Conservation (phyloP, 2,888 invertebrate species). For the Xiphydria camelus region DNA sequence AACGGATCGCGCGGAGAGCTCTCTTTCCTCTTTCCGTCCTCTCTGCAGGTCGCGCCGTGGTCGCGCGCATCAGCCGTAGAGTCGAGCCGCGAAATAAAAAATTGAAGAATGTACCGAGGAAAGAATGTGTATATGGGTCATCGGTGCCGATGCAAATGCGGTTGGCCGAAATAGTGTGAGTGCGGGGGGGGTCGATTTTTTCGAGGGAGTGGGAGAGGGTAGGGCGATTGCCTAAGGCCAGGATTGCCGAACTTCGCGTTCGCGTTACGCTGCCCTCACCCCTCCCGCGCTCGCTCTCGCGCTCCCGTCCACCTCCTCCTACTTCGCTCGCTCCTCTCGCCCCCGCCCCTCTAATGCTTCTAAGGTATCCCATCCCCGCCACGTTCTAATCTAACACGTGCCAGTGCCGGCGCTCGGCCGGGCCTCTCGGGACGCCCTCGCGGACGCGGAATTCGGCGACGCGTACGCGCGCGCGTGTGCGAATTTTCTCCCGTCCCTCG, state of each 20-base stretch:
- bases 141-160: constrained; percentile 55
- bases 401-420: constrained; percentile 35
- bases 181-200: constrained; percentile 21
- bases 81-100: constrained; percentile 1
- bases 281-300: constrained; percentile 28
- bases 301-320: constrained; percentile 62
- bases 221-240: constrained; percentile 55
- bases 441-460: not conserved
- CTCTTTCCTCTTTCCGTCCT: too few species aligned
- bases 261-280: constrained; percentile 60
- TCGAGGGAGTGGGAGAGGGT: constrained; percentile 24
- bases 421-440: not conserved
- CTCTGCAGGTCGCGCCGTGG: too few species aligned
- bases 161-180: constrained; percentile 36
- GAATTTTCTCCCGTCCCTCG: too few species aligned
- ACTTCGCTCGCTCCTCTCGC: constrained; percentile 59
- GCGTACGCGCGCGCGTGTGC: too few species aligned
- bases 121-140: constrained; percentile 53
- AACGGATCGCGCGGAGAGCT: too few species aligned
- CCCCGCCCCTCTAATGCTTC: constrained; percentile 46
- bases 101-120: constrained; percentile 24
- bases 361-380: constrained; percentile 24
- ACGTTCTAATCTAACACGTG: constrained; percentile 38
- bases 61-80: not conserved
- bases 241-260: constrained; percentile 50